These are phyloP conservation scores for Acinonyx jubatus DNA, from an alignment of 2,113 vertebrate genomes.

Conservation along the genomic window DNA sequence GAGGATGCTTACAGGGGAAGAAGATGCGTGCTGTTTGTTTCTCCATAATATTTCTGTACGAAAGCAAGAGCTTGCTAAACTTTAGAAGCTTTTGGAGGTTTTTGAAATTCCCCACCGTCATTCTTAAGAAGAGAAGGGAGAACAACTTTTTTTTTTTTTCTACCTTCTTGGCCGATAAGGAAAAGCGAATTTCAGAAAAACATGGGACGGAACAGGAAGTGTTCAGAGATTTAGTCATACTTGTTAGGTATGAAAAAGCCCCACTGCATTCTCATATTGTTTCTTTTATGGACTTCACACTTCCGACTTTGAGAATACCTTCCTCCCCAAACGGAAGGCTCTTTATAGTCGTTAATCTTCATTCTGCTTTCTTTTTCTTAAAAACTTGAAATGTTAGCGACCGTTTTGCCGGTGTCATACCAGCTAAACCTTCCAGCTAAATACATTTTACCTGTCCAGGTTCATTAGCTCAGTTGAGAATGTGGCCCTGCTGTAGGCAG, in stretches of 20 bases:
- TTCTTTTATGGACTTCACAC: slow-evolving; percentile 62
- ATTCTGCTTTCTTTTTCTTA: slow-evolving; percentile 35
- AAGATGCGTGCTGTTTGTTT: background rate
- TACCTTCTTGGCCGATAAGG: slow-evolving; percentile 41
- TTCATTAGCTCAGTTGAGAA: background rate
- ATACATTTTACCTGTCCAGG: background rate
- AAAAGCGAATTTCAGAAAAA: slow-evolving; percentile 70
- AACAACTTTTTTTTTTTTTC: background rate
- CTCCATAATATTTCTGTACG: background rate
- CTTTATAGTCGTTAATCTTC: slow-evolving; percentile 55
- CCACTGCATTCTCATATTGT: slow-evolving; percentile 62
- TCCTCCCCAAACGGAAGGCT: slow-evolving; percentile 51
- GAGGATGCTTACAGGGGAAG: background rate
- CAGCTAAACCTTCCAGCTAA: background rate
- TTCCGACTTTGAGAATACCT: slow-evolving; percentile 72
- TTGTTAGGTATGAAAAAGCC: slow-evolving; percentile 69
- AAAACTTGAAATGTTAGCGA: slow-evolving; percentile 22
- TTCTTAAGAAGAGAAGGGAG: slow-evolving; percentile 38
- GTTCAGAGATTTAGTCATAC: slow-evolving; percentile 66
- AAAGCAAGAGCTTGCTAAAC: background rate
- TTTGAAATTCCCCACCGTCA: slow-evolving; percentile 35
- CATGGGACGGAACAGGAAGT: slow-evolving; percentile 67
- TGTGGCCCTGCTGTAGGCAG: background rate
- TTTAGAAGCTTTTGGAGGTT: slow-evolving; percentile 9
- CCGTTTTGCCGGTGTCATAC: background rate